These are phyloP conservation scores for Microtus richardsoni DNA, from an alignment of 2,113 vertebrate genomes.

Conservation along the genomic window DNA sequence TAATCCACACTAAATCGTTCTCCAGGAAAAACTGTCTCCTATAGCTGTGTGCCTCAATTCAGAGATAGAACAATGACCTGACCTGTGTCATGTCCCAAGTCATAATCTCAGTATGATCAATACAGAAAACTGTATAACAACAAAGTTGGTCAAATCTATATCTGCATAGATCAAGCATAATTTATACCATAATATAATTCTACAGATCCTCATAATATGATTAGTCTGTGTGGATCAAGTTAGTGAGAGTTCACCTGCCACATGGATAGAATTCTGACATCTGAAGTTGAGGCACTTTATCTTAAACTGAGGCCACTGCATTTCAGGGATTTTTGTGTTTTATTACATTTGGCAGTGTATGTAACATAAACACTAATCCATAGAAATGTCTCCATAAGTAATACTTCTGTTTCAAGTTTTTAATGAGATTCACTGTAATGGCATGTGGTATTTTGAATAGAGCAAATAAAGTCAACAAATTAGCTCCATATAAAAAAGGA, in stretches of 20 bases:
- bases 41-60: not conserved
- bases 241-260: not conserved
- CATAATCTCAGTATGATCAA: not conserved
- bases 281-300: not conserved
- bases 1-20: too few relatives aligned
- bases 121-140: not conserved
- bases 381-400: not conserved
- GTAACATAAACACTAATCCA: not conserved
- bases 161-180: not conserved
- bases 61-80: not conserved
- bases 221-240: not conserved
- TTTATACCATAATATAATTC: not conserved
- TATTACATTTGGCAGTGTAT: not conserved
- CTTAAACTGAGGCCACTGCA: not conserved
- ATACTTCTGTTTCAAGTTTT: not conserved
- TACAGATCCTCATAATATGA: not conserved
- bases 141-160: not conserved
- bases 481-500: not conserved
- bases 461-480: not conserved
- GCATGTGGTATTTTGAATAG: not conserved
- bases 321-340: not conserved
- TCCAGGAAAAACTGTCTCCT: not conserved
- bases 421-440: not conserved
- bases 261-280: not conserved
- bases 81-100: not conserved